Evolutionary conservation across 2,797 vertebrate species (phyloP), one percentile per base, ranked within the genome.

Genomic region (Distichodus sexfasciatus): DNA sequence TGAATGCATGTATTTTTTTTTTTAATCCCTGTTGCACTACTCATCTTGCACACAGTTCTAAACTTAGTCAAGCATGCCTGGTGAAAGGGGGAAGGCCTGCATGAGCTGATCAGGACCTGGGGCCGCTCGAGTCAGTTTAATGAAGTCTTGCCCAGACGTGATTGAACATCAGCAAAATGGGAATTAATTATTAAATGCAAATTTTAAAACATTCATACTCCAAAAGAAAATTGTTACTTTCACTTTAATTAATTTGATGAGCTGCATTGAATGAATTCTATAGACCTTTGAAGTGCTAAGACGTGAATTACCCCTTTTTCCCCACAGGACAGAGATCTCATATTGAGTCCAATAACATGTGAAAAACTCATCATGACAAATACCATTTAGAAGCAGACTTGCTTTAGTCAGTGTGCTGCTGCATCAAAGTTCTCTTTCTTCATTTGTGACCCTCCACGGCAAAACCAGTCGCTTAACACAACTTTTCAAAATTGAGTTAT

Each of bases 181-280:
- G 40, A 59, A 55, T 71, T 54, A 55, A 67, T 72, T 50, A 69
- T 38, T 35, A 23, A 51, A 51, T 50, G 65, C 26, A 63, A 72
- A 69, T 64, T 21, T 58, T 29, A 63, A 41, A 61, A 54, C 36
- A 23, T 55, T 71, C 47, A 50, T 35, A 48, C 36, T 21, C 59
- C 28, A 38, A 58, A 4, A 23, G 54, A 51, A 68, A 66, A 69
- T 46, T 31, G 69, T 61, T 47, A 57, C 65, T 64, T 46, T 61
- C 4, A 26, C 19, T 50, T 71, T 2, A 3, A 69, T 67, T 63
- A 48, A 70, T 69, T 60, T 53, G 24, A 71, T 75, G 54, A 57
- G 57, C 48, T 43, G 15, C 58, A 17, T 15, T 10, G 47, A 46
- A 41, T 44, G 35, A 0, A 54, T 50, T 72, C 51, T 8, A 36